Evolutionary conservation across 1,140 invertebrate species (phyloP), one percentile per base, ranked within the genome.

Genomic region (Meloidogyne hapla): DNA sequence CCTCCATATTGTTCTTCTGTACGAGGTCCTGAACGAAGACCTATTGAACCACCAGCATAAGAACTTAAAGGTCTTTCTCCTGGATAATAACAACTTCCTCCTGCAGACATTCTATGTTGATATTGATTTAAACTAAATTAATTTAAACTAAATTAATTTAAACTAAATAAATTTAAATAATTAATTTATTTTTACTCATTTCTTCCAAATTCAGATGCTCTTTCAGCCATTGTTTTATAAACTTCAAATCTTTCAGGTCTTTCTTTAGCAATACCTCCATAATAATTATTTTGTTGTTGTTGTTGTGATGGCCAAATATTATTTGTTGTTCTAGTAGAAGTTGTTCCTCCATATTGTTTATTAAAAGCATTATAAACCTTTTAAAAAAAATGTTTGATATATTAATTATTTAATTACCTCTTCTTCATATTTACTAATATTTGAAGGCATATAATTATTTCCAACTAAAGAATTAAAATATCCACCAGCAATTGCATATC

Each of bases 191-290:
- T 2, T 5, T 26, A 73, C 70, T 73, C 74, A n/a, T 28, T 75
- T 28, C 69, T 40, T 6, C 64, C 74, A 61, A 75, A 75, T 61
- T 86, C 85, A 18, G 83, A 77, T 48, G 81, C 82, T 61, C 84
- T 56, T 74, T 86, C 84, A 18, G 84, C 84, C 26, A 85, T 74
- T 38, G 84, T 86, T 70, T 84, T 80, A 69, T 86, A 86, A 25
- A 86, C 84, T 81, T 87, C 84, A 69, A 87, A 86, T 38, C 83
- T 79, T 26, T 78, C 48, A 56, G 48, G 48, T n/a, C 48, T 56
- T 63, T 73, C 70, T 62, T 73, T 73, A 21, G 48, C 48, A 23
- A 15, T 28, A 15, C 45, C 42, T 4, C 28, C 15, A 38, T 13
- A 13, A 56, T 56, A n/a, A 56, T 56, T 6, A 5, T 56, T 1